Percentiles rank a stretch among this genome's conserved stretches.
Evolutionary conservation across 2,113 vertebrate genomes (phyloP).

Genomic region (Engystomops pustulosus): DNA sequence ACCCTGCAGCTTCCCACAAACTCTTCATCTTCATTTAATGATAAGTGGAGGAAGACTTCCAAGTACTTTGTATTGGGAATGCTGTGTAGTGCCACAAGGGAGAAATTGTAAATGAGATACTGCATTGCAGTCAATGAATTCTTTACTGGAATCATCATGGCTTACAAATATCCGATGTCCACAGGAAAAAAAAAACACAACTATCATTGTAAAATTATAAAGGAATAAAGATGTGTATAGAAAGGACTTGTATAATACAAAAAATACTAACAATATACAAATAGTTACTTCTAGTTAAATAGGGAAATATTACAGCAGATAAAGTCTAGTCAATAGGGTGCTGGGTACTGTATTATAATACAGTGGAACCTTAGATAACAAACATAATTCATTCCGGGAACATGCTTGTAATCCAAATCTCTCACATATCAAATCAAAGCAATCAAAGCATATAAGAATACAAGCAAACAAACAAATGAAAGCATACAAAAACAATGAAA

Average conservation of each 20-base stretch:
- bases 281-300: background rate
- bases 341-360: no score
- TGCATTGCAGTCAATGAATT: background rate
- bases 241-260: no score
- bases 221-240: no score
- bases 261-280: background rate
- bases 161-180: background rate
- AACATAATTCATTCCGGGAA: no score
- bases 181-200: background rate
- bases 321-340: no score
- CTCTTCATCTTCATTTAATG: background rate
- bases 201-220: background rate
- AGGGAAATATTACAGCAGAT: background rate
- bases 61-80: background rate
- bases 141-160: constrained; percentile 8
- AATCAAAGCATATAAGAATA: no score
- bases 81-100: background rate
- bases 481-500: no score
- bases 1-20: background rate
- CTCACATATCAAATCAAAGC: no score
- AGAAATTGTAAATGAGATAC: constrained; percentile 34
- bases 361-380: no score
- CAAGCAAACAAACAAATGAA: no score
- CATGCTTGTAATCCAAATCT: no score
- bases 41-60: background rate